Evolutionary conservation across 30 jellyfish, hydroid and myxozoan species (phyloP).

Genomic region (Mastigias papua): DNA sequence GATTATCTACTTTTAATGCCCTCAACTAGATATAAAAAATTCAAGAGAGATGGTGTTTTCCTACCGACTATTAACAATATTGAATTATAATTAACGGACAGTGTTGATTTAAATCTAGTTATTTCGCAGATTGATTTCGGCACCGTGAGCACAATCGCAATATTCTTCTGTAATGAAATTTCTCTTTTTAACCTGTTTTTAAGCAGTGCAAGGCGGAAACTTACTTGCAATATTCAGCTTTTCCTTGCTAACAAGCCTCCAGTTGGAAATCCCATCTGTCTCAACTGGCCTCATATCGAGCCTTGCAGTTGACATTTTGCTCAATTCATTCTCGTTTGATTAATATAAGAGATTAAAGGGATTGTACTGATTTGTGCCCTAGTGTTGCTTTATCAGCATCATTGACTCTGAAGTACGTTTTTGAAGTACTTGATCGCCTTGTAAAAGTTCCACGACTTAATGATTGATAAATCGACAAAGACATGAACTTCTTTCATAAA

Average conservation of each 20-base stretch:
- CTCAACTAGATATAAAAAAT: conserved; percentile 54
- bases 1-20: conserved; percentile 62
- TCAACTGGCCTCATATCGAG: background rate
- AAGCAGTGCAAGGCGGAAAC: background rate
- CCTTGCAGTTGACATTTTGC: background rate
- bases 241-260: background rate
- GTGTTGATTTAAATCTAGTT: conserved; percentile 56
- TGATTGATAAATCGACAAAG: no score
- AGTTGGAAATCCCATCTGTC: background rate
- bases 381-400: background rate
- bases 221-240: background rate
- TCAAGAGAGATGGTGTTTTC: conserved; percentile 42
- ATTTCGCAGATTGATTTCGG: conserved; percentile 58
- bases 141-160: conserved; percentile 44
- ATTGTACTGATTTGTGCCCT: background rate
- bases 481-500: no score
- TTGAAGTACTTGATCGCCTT: no score
- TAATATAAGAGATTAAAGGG: background rate
- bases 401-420: background rate
- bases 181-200: conserved; percentile 20
- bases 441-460: no score
- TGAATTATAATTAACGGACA: conserved; percentile 38
- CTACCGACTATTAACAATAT: conserved; percentile 19
- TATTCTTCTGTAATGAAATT: conserved; percentile 39
- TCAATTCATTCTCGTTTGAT: background rate